Percentiles rank a stretch among this genome's conserved stretches.
These are phyloP conservation scores for Zootoca vivipara DNA, from an alignment of 2,113 vertebrate genomes.

Conservation along the genomic window DNA sequence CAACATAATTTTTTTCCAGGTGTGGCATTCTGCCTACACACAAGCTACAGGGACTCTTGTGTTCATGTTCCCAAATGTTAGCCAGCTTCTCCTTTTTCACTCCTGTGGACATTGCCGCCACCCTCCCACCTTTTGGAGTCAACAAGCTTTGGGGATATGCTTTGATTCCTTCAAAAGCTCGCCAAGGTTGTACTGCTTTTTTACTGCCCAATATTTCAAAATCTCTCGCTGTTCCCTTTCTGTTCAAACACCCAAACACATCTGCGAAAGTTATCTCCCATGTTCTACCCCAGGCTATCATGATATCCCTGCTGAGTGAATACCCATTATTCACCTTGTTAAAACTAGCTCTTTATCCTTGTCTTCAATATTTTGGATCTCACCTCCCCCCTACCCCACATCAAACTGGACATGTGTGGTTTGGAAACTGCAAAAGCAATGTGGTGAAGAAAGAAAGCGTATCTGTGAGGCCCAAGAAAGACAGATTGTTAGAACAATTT, in stretches of 20 bases:
- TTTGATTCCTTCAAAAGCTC: background rate
- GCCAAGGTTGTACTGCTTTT: slow-evolving; percentile 1
- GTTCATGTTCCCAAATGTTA: slow-evolving; percentile 7
- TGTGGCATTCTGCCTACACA: background rate
- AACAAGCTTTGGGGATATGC: background rate
- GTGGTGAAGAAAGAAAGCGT: background rate
- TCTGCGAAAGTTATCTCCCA: slow-evolving; percentile 16
- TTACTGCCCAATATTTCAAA: background rate
- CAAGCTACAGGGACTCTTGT: background rate
- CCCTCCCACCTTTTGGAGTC: slow-evolving; percentile 1
- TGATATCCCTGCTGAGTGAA: background rate
- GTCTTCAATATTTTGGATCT: background rate
- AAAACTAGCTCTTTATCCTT: background rate
- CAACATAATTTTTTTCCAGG: background rate
- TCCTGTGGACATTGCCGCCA: background rate
- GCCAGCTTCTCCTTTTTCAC: background rate
- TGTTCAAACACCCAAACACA: background rate
- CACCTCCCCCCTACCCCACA: background rate
- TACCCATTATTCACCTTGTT: background rate
- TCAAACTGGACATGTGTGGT: background rate
- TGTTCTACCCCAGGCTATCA: background rate
- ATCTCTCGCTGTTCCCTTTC: background rate
- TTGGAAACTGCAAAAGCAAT: background rate
- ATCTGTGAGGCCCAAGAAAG: background rate
- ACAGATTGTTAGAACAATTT: background rate